phyloP scores from a whole-genome alignment of 2,888 invertebrate species.

The Nymphalis c-album region DNA sequence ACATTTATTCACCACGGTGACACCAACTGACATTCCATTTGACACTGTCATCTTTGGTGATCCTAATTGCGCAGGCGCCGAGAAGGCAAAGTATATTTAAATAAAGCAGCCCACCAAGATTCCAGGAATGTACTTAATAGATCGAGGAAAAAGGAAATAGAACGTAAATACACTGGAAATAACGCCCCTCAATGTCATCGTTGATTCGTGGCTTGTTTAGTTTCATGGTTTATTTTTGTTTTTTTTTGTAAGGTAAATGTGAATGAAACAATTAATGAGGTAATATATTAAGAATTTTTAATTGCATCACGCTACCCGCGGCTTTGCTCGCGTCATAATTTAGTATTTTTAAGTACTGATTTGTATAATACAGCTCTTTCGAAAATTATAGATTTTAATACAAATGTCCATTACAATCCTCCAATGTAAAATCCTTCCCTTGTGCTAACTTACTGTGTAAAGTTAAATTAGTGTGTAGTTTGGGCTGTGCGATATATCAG shows the following conservation, averaged over 20 bases:
- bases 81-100: constrained; percentile 35
- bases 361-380: no score
- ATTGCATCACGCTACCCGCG: no score
- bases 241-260: neutral
- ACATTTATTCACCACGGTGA: constrained; percentile 18
- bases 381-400: no score
- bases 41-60: constrained; percentile 38
- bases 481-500: no score
- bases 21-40: constrained; percentile 37
- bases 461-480: no score
- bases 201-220: constrained; percentile 16
- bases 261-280: neutral
- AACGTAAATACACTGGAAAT: constrained; percentile 30
- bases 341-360: no score
- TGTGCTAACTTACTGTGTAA: no score
- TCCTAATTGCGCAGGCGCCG: constrained; percentile 46
- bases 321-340: no score
- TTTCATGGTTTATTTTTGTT: constrained; percentile 3
- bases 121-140: constrained; percentile 41
- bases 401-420: no score
- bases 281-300: no score
- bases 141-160: constrained; percentile 36
- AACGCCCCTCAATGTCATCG: constrained; percentile 15
- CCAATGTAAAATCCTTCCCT: no score
- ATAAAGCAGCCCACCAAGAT: constrained; percentile 32